These are phyloP conservation scores for Sinocyclocheilus maitianheensis DNA, from an alignment of 2,113 vertebrate genomes.

Conservation along the genomic window DNA sequence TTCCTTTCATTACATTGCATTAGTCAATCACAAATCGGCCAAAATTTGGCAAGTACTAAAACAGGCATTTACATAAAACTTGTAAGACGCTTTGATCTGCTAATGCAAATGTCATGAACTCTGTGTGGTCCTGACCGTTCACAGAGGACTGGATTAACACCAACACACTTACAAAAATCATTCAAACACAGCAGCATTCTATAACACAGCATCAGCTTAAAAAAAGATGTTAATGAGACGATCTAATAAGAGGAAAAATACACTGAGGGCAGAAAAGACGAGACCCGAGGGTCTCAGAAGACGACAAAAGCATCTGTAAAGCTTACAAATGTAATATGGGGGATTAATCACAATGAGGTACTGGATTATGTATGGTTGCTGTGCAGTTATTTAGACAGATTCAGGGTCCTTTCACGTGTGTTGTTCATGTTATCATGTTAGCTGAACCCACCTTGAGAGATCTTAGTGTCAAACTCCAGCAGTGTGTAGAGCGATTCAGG, in stretches of 20 bases:
- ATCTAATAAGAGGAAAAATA: not conserved
- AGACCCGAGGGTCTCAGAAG: not conserved
- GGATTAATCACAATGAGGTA: not conserved
- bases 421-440: not conserved
- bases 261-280: too few relatives aligned
- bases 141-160: not conserved
- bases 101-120: not conserved
- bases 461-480: constrained; percentile 68
- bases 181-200: too few relatives aligned
- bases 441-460: constrained; percentile 60
- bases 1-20: too few relatives aligned
- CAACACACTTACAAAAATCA: not conserved
- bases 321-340: not conserved
- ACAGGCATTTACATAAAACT: not conserved
- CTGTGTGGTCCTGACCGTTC: not conserved
- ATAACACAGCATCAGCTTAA: not conserved
- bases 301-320: not conserved
- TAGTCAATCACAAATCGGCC: too few relatives aligned
- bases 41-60: not conserved
- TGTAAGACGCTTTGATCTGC: too few relatives aligned
- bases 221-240: not conserved
- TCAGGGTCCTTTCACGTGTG: not conserved
- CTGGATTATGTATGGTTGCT: not conserved
- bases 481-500: constrained; percentile 60
- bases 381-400: not conserved